Conservation (phyloP, 2,113 vertebrate species). For the Saguinus midas region DNA sequence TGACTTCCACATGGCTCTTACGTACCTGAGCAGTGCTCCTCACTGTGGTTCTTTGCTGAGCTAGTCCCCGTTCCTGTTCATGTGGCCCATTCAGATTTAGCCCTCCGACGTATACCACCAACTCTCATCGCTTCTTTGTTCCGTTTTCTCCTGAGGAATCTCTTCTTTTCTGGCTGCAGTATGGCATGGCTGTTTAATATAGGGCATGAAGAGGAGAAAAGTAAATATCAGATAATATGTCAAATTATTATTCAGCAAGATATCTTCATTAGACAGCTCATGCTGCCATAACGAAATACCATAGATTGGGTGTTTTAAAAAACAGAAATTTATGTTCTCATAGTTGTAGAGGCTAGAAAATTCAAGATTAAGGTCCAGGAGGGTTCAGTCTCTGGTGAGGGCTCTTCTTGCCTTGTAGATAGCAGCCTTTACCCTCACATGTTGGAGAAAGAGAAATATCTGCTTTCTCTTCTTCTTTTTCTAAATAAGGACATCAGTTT, state of each 20-base stretch:
- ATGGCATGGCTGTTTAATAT: not conserved
- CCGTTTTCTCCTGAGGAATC: not conserved
- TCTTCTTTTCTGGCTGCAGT: not conserved
- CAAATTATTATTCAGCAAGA: not conserved
- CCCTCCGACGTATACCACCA: not conserved
- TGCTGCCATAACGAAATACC: not conserved
- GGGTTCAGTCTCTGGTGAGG: not conserved
- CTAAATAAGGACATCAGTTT: not conserved
- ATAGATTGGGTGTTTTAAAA: not conserved
- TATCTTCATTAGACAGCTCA: not conserved
- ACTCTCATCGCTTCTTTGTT: not conserved
- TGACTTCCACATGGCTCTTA: not conserved
- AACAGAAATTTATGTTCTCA: not conserved
- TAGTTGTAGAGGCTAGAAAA: not conserved
- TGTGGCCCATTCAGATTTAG: not conserved
- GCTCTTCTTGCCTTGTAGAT: not conserved
- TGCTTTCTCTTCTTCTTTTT: not conserved
- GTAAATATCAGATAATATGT: not conserved
- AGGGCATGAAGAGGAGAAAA: not conserved
- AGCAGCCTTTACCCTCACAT: not conserved
- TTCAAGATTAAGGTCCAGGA: not conserved
- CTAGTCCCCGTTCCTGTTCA: not conserved
- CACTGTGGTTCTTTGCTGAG: not conserved
- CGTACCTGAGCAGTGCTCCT: not conserved
- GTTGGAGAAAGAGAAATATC: not conserved